Evolutionary conservation across 2,888 invertebrate genomes (phyloP).

Genomic region (Mythimna ferrago): DNA sequence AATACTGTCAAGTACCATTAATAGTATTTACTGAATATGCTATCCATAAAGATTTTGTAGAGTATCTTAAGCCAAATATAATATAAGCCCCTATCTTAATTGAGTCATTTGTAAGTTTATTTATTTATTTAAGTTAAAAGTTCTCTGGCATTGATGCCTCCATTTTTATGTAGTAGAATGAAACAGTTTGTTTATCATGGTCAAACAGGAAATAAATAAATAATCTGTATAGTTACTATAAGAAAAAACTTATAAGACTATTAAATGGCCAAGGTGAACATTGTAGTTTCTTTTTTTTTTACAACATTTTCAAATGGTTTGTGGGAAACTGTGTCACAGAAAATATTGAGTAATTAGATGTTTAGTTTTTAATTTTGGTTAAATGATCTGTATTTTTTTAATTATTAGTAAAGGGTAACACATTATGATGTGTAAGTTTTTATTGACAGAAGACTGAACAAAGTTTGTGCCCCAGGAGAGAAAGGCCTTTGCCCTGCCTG

Average conservation of each 20-base stretch:
- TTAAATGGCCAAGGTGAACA: constrained; percentile 26
- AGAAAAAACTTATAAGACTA: not conserved
- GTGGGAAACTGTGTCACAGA: constrained; percentile 32
- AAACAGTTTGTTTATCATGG: not conserved
- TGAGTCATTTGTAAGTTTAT: too few species aligned
- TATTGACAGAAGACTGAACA: not conserved
- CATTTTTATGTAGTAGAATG: not conserved
- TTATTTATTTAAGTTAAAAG: too few species aligned
- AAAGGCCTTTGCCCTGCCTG: constrained; percentile 1
- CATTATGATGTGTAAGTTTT: not conserved
- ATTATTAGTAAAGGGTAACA: not conserved
- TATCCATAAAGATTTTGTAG: too few species aligned
- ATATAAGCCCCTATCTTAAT: too few species aligned
- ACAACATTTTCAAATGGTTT: constrained; percentile 6
- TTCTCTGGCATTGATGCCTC: too few species aligned
- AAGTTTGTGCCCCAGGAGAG: not conserved
- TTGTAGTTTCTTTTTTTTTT: constrained; percentile 19
- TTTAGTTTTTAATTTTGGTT: not conserved
- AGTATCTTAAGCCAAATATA: too few species aligned
- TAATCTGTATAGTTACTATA: not conserved
- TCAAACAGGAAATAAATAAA: constrained; percentile 8
- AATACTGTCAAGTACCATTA: too few species aligned
- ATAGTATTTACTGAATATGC: too few species aligned
- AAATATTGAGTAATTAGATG: constrained; percentile 8
- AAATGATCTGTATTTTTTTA: not conserved